Percentiles rank a stretch among this genome's conserved stretches.
Conservation (phyloP, 2,888 invertebrate genomes). For the Zygaena filipendulae region DNA sequence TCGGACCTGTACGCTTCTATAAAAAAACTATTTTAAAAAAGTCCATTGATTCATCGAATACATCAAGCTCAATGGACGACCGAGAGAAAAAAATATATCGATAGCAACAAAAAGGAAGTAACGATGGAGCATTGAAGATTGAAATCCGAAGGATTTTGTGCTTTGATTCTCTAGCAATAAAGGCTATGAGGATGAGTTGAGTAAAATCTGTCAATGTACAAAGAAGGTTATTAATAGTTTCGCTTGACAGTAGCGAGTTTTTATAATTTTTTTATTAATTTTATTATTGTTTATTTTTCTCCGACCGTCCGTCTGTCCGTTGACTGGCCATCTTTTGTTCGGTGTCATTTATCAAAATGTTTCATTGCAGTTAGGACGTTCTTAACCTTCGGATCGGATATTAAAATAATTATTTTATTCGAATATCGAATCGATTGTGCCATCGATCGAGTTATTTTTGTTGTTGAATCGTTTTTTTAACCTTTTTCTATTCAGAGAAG, state of each 20-base stretch:
- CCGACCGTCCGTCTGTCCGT: slow-evolving; percentile 43
- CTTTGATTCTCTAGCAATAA: too few relatives aligned
- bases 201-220: slow-evolving; percentile 22
- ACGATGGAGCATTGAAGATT: too few relatives aligned
- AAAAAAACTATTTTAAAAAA: too few relatives aligned
- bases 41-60: slow-evolving; percentile 18
- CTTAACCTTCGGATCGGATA: slow-evolving; percentile 21
- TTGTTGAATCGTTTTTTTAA: too few relatives aligned
- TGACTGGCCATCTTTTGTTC: slow-evolving; percentile 29
- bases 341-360: slow-evolving; percentile 45
- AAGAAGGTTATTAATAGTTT: slow-evolving; percentile 54
- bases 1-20: too few relatives aligned
- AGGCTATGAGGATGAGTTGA: too few relatives aligned
- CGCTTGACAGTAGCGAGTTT: slow-evolving; percentile 41
- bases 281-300: slow-evolving; percentile 23
- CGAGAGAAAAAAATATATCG: slow-evolving; percentile 18
- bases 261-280: slow-evolving; percentile 17
- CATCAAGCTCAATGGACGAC: background rate
- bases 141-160: too few relatives aligned
- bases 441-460: too few relatives aligned
- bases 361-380: slow-evolving; percentile 31
- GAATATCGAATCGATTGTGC: slow-evolving; percentile 3
- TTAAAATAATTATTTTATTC: slow-evolving; percentile 10
- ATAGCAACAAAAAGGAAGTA: slow-evolving; percentile 17
- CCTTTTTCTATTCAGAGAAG: too few relatives aligned